phyloP scores from a whole-genome alignment of 2,888 invertebrate species.

The Eurois occulta region DNA sequence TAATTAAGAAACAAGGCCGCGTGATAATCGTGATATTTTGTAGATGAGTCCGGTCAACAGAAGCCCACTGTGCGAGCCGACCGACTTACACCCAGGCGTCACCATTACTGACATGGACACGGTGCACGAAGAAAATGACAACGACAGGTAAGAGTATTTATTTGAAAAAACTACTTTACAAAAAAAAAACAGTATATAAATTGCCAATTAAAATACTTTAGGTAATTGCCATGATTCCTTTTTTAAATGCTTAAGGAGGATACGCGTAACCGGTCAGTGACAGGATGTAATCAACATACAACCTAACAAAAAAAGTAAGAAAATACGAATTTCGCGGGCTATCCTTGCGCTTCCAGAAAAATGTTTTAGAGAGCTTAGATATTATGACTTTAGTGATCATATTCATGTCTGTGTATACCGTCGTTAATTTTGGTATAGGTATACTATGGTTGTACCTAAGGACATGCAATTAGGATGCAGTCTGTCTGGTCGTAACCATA shows the following conservation, averaged over 20 bases:
- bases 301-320: neutral
- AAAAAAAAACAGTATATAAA: neutral
- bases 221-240: neutral
- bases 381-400: neutral
- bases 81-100: conserved; percentile 82
- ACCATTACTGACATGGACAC: conserved; percentile 88
- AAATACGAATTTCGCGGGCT: neutral
- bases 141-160: conserved; percentile 81
- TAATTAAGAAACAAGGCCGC: conserved; percentile 63
- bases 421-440: neutral
- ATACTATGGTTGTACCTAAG: neutral
- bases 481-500: neutral
- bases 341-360: neutral
- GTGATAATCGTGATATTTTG: conserved; percentile 68
- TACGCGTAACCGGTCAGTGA: too few species aligned
- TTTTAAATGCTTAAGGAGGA: neutral
- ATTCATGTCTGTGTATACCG: neutral
- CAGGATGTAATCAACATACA: neutral
- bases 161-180: neutral
- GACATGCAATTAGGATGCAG: neutral
- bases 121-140: conserved; percentile 88
- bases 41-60: conserved; percentile 86
- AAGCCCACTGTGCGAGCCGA: conserved; percentile 79
- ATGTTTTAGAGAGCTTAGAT: neutral
- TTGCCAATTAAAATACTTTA: neutral